phyloP scores from a whole-genome alignment of 2,888 invertebrate species.

The Shargacucullia verbasci region DNA sequence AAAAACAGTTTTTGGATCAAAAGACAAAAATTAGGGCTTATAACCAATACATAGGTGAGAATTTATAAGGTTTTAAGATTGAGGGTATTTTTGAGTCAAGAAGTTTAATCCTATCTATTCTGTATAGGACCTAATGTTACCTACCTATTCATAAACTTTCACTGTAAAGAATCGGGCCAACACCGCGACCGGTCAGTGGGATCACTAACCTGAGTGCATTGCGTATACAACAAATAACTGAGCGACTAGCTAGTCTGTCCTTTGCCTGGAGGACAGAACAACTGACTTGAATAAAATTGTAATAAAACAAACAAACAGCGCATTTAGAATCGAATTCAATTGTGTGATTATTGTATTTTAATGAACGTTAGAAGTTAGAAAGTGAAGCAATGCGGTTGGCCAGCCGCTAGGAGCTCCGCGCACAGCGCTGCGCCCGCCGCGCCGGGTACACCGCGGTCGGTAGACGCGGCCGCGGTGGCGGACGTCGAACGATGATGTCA shows the following conservation, averaged over 20 bases:
- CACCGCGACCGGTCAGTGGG: conserved; percentile 3
- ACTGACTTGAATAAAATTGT: too few relatives aligned
- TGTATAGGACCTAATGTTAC: too few relatives aligned
- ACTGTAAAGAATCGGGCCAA: conserved; percentile 9
- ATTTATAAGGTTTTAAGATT: too few relatives aligned
- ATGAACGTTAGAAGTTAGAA: conserved; percentile 2
- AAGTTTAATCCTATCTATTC: too few relatives aligned
- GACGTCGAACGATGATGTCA: conserved; percentile 75
- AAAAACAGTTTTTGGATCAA: too few relatives aligned
- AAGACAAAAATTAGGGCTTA: too few relatives aligned
- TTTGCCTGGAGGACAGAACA: background rate
- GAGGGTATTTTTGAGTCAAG: too few relatives aligned
- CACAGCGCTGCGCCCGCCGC: background rate
- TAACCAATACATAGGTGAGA: too few relatives aligned
- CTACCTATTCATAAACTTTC: conserved; percentile 16
- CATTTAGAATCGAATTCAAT: conserved; percentile 1
- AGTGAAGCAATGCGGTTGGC: conserved; percentile 8
- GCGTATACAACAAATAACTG: too few relatives aligned
- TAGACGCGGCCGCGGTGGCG: conserved; percentile 20
- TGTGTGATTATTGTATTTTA: background rate
- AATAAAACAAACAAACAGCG: background rate
- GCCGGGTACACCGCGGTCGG: background rate
- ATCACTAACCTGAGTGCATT: conserved; percentile 27
- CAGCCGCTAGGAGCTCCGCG: conserved; percentile 4
- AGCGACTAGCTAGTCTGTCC: too few relatives aligned